Conservation (phyloP, 2,113 vertebrate genomes). For the Vulpes ferrilata region DNA sequence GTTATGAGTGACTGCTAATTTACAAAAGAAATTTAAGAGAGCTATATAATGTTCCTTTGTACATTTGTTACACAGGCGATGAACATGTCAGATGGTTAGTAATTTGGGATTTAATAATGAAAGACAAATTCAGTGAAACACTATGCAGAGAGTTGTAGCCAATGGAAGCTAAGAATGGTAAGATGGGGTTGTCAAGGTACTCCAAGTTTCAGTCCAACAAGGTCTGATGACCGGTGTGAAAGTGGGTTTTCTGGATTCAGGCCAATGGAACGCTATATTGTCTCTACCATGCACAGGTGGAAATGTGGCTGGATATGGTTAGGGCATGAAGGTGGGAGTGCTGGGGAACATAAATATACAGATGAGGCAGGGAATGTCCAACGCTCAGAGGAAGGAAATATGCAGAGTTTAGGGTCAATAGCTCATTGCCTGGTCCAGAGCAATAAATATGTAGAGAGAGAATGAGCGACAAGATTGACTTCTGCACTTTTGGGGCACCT, state of each 20-base stretch:
- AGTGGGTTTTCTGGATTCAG: neutral
- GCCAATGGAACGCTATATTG: neutral
- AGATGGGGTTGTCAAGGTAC: neutral
- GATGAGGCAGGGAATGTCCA: neutral
- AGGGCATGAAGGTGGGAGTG: neutral
- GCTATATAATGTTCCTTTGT: neutral
- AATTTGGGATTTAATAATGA: constrained; percentile 27
- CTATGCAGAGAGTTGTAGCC: neutral
- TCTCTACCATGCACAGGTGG: neutral
- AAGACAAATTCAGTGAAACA: constrained; percentile 17
- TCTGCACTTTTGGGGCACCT: neutral
- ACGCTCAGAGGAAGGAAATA: neutral
- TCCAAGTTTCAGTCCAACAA: neutral
- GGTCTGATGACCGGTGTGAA: neutral
- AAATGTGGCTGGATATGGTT: neutral
- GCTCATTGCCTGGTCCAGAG: neutral
- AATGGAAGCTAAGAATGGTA: neutral
- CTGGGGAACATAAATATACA: neutral
- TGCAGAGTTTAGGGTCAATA: neutral
- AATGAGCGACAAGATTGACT: neutral
- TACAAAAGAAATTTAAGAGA: neutral
- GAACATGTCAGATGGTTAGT: neutral
- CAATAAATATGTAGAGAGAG: neutral
- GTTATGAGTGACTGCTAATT: neutral
- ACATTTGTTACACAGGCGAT: neutral